Evolutionary conservation across 2,888 invertebrate genomes (phyloP).

Genomic region (Campoplex capitator): DNA sequence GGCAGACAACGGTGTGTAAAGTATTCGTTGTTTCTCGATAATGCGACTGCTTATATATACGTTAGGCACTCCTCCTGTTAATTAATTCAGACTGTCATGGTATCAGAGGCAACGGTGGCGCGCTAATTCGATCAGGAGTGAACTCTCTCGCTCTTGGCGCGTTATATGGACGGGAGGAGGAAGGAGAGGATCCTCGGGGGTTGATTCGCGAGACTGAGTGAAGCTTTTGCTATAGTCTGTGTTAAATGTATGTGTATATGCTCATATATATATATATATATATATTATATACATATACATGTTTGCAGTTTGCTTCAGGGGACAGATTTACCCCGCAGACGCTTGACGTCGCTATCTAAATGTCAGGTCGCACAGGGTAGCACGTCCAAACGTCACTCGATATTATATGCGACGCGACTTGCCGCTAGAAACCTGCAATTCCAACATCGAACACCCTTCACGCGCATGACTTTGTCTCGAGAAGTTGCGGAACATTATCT

Average conservation of each 20-base stretch:
- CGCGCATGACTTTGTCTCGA: constrained; percentile 62
- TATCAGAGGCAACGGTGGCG: constrained; percentile 82
- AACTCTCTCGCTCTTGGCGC: constrained; percentile 80
- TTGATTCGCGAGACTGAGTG: constrained; percentile 63
- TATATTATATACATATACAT: constrained; percentile 9
- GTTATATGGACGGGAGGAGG: constrained; percentile 63
- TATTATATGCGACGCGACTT: constrained; percentile 70
- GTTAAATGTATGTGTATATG: constrained; percentile 16
- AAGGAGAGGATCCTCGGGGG: constrained; percentile 49
- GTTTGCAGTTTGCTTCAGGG: constrained; percentile 74
- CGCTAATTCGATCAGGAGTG: constrained; percentile 84
- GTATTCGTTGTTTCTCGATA: constrained; percentile 77
- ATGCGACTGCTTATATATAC: constrained; percentile 79
- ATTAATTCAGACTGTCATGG: constrained; percentile 84
- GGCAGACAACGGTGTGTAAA: background rate
- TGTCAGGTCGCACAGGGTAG: constrained; percentile 77
- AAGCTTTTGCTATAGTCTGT: constrained; percentile 59
- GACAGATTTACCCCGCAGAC: constrained; percentile 82
- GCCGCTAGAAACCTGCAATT: constrained; percentile 56
- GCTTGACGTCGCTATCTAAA: constrained; percentile 83
- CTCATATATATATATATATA: constrained; percentile 26
- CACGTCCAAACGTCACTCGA: constrained; percentile 81
- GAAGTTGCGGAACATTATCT: constrained; percentile 57
- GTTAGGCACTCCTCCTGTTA: constrained; percentile 79
- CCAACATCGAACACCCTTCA: constrained; percentile 62